phyloP scores from a whole-genome alignment of 2,113 vertebrate genomes.

The Cricetomys ansorgei region DNA sequence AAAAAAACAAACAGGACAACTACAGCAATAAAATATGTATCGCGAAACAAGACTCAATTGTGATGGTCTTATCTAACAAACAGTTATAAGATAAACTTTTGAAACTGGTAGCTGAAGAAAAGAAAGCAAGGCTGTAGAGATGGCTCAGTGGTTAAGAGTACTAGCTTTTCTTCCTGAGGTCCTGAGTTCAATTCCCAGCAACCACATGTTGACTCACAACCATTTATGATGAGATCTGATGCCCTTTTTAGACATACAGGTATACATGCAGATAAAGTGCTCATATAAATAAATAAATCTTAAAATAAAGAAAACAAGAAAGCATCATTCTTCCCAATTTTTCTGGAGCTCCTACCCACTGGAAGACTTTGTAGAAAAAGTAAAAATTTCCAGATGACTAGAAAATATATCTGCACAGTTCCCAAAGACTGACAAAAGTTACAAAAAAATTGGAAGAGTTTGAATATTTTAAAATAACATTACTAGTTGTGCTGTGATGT shows the following conservation, averaged over 20 bases:
- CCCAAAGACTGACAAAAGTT: not conserved
- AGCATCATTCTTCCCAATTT: not conserved
- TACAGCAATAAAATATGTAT: not conserved
- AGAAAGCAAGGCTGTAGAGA: not conserved
- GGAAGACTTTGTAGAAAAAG: not conserved
- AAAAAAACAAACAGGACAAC: not conserved
- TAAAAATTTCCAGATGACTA: not conserved
- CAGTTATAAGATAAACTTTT: not conserved
- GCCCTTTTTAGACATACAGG: too few species aligned
- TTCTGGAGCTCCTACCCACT: not conserved
- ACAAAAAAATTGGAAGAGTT: slow-evolving; percentile 5
- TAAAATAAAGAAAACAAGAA: not conserved
- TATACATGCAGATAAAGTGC: too few species aligned
- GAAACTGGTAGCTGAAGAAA: not conserved
- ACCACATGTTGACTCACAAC: too few species aligned
- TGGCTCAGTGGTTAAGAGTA: too few species aligned
- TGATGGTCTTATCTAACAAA: not conserved
- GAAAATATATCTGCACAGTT: not conserved
- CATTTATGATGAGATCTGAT: too few species aligned
- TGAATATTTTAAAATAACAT: not conserved
- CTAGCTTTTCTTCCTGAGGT: too few species aligned
- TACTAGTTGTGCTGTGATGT: too few species aligned
- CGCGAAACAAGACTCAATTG: not conserved
- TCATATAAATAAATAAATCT: too few species aligned
- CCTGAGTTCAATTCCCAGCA: too few species aligned